A percentile compares a stretch with the other conserved stretches of the same genome.
phyloP scores from a whole-genome alignment of 1,140 invertebrate genomes.

The Drosophila littoralis region DNA sequence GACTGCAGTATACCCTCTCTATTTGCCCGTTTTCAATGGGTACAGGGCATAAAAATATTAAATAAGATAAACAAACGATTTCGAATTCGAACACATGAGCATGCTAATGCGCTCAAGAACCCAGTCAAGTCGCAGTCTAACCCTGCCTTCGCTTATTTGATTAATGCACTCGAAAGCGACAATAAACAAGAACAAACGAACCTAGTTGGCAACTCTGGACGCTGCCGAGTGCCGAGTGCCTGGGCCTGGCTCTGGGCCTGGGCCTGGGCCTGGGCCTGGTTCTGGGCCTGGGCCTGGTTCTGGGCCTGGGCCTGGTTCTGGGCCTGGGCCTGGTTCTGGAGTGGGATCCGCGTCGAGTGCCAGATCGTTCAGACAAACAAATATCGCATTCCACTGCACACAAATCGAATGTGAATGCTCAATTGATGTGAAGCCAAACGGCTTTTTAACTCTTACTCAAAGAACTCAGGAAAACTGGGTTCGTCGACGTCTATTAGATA shows the following conservation, averaged over 20 bases:
- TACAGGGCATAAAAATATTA: constrained; percentile 26
- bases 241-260: background rate
- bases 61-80: constrained; percentile 35
- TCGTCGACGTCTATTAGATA: constrained; percentile 73
- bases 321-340: background rate
- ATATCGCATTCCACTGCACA: constrained; percentile 62
- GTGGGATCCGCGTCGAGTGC: constrained; percentile 22
- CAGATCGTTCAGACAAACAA: constrained; percentile 59
- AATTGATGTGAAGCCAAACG: constrained; percentile 28
- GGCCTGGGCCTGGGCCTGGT: constrained; percentile 1
- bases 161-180: constrained; percentile 81
- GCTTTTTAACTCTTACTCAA: constrained; percentile 5
- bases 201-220: constrained; percentile 12
- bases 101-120: constrained; percentile 59
- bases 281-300: background rate
- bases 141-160: constrained; percentile 59
- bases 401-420: constrained; percentile 37
- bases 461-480: constrained; percentile 1
- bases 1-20: background rate
- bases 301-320: background rate
- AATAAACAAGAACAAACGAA: constrained; percentile 68
- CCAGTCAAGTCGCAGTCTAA: background rate
- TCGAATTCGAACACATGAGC: constrained; percentile 49
- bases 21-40: background rate
- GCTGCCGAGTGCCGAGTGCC: background rate